A percentile compares a stretch with the other conserved stretches of the same genome.
These are phyloP conservation scores for Nematopogon swammerdamellus DNA, from an alignment of 2,888 invertebrate genomes.

Conservation along the genomic window DNA sequence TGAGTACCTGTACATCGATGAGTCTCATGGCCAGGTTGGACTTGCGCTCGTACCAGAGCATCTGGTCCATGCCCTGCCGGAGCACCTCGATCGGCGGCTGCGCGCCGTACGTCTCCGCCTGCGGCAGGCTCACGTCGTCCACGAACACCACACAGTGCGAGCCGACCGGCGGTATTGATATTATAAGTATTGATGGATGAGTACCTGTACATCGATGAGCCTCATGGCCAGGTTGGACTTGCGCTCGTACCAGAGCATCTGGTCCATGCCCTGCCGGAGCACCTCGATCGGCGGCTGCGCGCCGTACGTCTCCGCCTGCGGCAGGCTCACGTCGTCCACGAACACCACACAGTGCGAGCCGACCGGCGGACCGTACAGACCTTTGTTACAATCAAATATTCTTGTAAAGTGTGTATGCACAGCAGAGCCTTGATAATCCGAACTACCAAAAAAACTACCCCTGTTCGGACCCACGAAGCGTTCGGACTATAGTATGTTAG, in stretches of 20 bases:
- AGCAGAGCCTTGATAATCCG: too few relatives aligned
- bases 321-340: slow-evolving; percentile 97
- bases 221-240: slow-evolving; percentile 76
- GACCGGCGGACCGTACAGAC: slow-evolving; percentile 89
- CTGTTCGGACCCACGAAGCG: too few relatives aligned
- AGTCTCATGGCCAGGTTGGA: slow-evolving; percentile 74
- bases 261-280: slow-evolving; percentile 86
- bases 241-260: slow-evolving; percentile 86
- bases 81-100: slow-evolving; percentile 93
- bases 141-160: slow-evolving; percentile 89
- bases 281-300: slow-evolving; percentile 95
- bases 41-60: slow-evolving; percentile 86
- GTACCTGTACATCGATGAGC: slow-evolving; percentile 84
- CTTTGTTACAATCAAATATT: slow-evolving; percentile 30
- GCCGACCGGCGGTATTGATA: slow-evolving; percentile 85
- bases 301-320: slow-evolving; percentile 82
- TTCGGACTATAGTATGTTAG: slow-evolving; percentile 1
- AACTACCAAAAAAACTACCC: too few relatives aligned
- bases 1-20: slow-evolving; percentile 86
- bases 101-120: slow-evolving; percentile 85
- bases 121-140: slow-evolving; percentile 95
- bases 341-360: slow-evolving; percentile 88
- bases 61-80: slow-evolving; percentile 87
- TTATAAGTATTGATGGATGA: too few relatives aligned
- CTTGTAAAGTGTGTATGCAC: not conserved